Base-by-base conservation (phyloP, 2,888 invertebrate species). In the Drosophila sordidula region DNA sequence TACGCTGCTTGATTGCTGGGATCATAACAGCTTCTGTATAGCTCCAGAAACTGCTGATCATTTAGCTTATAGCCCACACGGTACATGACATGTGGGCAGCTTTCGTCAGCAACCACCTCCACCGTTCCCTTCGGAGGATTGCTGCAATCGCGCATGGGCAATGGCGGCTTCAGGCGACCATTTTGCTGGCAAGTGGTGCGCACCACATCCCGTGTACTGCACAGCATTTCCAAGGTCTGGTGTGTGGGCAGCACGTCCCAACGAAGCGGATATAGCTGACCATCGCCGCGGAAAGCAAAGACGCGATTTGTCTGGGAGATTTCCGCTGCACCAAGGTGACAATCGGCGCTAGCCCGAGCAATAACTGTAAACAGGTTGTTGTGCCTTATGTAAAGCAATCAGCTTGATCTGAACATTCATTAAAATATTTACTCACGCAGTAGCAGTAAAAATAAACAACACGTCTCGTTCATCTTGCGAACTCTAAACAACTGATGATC, bases 11-110 rank as follows among this genome's bases (percentile, higher is more conserved):
- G 49, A 3, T 4, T 29, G 0, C 0, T 0, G 3, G 6, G 1
- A n/a, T 83, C 52, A 12, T 55, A 88, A 26, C 82, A 83, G 5
- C 68, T 79, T 41, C 82, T 46, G 14, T 78, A 82, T 14, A 88
- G 41, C 34, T 88, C 82, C 9, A 87, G 8, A 36, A 87, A 87
- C 1, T 34, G 14, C 0, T 38, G 1, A 2, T 6, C 16, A 16
- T 2, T 32, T 2, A 71, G 4, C 1, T 51, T 47, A 8, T 78
- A 81, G 11, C 82, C 81, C 6, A 82, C 79, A 6, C 64, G 50
- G 14, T 65, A 70, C 66, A 67, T 63, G 6, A 22, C 49, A 14
- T 18, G 18, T 1, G 50, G 4, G 8, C 81, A 87, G 2, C 32
- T 68, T 0, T 5, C 6, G 41, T 72, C 63, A 0, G 0, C 0